Conservation (phyloP, 2,888 invertebrate genomes). For the Cephus pulcher region DNA sequence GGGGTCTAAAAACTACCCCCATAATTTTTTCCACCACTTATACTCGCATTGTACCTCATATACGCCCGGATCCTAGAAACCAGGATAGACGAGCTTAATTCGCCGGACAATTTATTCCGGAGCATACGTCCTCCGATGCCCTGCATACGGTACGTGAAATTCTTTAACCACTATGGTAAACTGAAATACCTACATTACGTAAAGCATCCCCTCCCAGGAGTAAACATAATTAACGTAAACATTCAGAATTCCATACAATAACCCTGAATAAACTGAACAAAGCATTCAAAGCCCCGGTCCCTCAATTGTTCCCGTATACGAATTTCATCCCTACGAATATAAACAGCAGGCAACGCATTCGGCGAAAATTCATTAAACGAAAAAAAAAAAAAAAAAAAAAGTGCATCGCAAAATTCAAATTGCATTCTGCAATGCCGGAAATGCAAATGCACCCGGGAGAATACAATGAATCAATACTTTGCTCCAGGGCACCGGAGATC, state of each 20-base stretch:
- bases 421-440: background rate
- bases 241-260: background rate
- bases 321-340: background rate
- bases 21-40: conserved; percentile 17
- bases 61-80: background rate
- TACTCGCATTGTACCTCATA: background rate
- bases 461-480: background rate
- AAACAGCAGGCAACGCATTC: background rate
- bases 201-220: background rate
- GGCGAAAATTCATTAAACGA: background rate
- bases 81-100: background rate
- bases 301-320: too few relatives aligned
- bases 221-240: background rate
- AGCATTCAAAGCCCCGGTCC: background rate
- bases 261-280: background rate
- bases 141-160: background rate
- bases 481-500: background rate
- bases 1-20: conserved; percentile 16
- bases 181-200: background rate
- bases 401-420: background rate
- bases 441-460: background rate
- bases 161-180: background rate
- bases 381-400: background rate
- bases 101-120: conserved; percentile 2
- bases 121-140: conserved; percentile 3